Evolutionary conservation across 2,113 vertebrate species (phyloP), one percentile per base, ranked within the genome.

Genomic region (Zosterops lateralis): DNA sequence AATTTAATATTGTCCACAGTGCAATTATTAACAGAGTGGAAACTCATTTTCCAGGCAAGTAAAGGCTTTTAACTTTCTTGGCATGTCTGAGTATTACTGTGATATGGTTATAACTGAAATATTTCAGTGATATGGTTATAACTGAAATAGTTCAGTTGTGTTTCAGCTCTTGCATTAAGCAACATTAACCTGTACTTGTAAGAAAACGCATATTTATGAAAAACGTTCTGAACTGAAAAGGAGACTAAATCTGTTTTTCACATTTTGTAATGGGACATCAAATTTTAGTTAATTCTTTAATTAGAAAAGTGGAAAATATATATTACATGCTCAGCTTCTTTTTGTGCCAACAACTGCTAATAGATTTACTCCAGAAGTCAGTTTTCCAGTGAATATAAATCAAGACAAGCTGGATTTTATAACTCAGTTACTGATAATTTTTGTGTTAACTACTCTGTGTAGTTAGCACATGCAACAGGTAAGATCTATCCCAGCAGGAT

Each of bases 401-500:
- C 24, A 66, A 64, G 79, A 62, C 3, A 26, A 76, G 22, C 28
- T 50, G 28, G 32, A 20, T 31, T 89, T 91, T 34, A 1, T 17
- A 82, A 58, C 22, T 15, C 21, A 75, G 21, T 45, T 50, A 53
- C 8, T 34, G 26, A 42, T 66, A 2, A 36, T 40, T 65, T 68
- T 67, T 50, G 24, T 47, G 14, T 24, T 54, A 77, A 31, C 28
- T 47, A 10, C 24, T 68, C 14, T 5, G 48, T 4, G 4, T 1
- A 53, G 64, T 14, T 3, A 56, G 48, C 40, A 53, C 7, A 56
- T 2, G 7, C 10, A 74, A 8, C 25, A 44, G 1, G 0, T 2
- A 26, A 47, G 8, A 54, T 45, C 28, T 64, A 2, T 13, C 11
- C 32, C 22, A 67, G 40, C 10, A 45, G 21, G n/a, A 58, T 8